Evolutionary conservation across 2,113 vertebrate species (phyloP).

Genomic region (Bubo scandiacus): DNA sequence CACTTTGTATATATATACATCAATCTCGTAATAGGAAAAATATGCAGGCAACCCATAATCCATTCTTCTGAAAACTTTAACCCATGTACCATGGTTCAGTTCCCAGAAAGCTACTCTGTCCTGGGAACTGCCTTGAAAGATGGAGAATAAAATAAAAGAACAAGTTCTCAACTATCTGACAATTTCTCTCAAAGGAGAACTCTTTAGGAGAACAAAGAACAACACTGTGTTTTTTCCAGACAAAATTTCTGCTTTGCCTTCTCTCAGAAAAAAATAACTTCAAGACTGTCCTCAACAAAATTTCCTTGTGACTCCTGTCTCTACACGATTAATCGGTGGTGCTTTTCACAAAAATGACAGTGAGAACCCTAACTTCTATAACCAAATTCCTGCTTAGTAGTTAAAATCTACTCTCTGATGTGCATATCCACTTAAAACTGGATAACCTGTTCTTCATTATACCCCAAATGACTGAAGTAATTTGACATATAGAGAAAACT

Average conservation of each 20-base stretch:
- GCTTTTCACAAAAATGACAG: not conserved
- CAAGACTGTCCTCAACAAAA: not conserved
- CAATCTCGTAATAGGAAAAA: not conserved
- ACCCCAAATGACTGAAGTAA: not conserved
- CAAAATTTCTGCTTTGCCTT: not conserved
- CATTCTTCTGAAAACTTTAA: not conserved
- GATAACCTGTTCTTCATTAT: not conserved
- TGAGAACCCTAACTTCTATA: not conserved
- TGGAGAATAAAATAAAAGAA: not conserved
- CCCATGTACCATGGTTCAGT: not conserved
- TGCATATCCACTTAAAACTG: not conserved
- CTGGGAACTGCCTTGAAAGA: not conserved
- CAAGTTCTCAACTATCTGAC: not conserved
- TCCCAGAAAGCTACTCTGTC: not conserved
- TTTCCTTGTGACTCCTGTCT: not conserved
- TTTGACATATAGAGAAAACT: not conserved
- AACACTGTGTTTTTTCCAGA: not conserved
- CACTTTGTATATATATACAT: not conserved
- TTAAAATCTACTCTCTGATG: not conserved
- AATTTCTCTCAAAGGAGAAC: not conserved
- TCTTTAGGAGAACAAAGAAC: not conserved
- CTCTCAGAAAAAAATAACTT: not conserved
- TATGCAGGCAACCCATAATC: not conserved
- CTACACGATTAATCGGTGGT: not conserved
- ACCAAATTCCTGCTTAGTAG: not conserved